These are phyloP conservation scores for Ceyx melanurus DNA, from an alignment of 2,113 vertebrate species.

Conservation along the genomic window DNA sequence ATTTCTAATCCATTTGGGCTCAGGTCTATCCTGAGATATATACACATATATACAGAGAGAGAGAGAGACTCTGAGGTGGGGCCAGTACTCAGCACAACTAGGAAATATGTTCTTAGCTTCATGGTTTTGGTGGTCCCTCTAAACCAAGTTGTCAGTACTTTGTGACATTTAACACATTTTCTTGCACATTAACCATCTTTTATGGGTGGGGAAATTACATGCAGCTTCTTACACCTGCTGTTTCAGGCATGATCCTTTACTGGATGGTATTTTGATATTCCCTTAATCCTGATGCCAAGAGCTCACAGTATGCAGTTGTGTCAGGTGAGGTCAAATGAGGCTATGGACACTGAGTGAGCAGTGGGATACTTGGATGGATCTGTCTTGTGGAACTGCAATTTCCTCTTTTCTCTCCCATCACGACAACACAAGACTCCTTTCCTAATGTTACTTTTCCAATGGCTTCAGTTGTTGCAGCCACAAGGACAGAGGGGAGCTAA, in stretches of 20 bases:
- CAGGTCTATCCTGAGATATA: neutral
- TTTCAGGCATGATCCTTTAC: neutral
- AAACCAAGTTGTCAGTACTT: neutral
- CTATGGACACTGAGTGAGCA: neutral
- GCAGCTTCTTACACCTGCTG: neutral
- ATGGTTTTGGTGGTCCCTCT: neutral
- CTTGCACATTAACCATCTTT: neutral
- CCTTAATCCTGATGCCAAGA: neutral
- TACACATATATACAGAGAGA: neutral
- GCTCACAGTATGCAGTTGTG: neutral
- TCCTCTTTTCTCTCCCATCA: neutral
- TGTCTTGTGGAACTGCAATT: neutral
- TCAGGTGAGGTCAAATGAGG: neutral
- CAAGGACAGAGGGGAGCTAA: neutral
- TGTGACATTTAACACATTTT: neutral
- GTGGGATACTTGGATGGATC: neutral
- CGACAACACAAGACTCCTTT: neutral
- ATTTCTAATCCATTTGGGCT: neutral
- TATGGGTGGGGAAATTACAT: neutral
- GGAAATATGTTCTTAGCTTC: neutral
- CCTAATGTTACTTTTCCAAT: neutral
- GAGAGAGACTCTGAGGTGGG: neutral
- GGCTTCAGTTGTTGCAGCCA: neutral
- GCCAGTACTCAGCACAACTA: neutral
- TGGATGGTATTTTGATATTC: neutral